phyloP scores from a whole-genome alignment of 2,888 invertebrate genomes.

The Stramonita haemastoma region DNA sequence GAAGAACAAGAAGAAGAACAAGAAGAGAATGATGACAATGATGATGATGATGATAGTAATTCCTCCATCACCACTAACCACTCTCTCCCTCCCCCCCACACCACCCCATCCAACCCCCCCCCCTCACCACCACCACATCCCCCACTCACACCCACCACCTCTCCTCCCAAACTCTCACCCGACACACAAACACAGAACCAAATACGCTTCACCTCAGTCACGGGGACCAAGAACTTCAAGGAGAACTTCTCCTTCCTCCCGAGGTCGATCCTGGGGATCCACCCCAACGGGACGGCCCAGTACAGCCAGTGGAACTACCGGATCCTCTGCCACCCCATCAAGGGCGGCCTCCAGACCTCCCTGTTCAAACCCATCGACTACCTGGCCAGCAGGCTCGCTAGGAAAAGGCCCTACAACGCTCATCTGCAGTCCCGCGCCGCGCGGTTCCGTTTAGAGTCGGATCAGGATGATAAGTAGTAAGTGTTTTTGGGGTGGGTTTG shows the following conservation, averaged over 20 bases:
- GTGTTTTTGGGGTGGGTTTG: no score
- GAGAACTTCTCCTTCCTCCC: constrained; percentile 67
- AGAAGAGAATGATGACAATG: no score
- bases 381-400: constrained; percentile 52
- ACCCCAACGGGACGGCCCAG: constrained; percentile 48
- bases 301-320: constrained; percentile 62
- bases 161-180: no score
- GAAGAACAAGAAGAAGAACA: no score
- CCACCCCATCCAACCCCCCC: no score
- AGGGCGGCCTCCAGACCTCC: constrained; percentile 52
- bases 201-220: constrained; percentile 59
- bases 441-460: neutral
- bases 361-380: constrained; percentile 59
- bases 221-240: constrained; percentile 57
- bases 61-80: no score
- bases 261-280: constrained; percentile 55
- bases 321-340: constrained; percentile 60
- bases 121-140: no score
- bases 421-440: neutral
- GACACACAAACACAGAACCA: no score
- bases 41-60: no score
- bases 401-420: neutral
- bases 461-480: neutral
- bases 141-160: no score
- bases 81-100: no score